A percentile compares a stretch with the other conserved stretches of the same genome.
These are phyloP conservation scores for Lycia hirtaria DNA, from an alignment of 2,888 invertebrate species.

Conservation along the genomic window DNA sequence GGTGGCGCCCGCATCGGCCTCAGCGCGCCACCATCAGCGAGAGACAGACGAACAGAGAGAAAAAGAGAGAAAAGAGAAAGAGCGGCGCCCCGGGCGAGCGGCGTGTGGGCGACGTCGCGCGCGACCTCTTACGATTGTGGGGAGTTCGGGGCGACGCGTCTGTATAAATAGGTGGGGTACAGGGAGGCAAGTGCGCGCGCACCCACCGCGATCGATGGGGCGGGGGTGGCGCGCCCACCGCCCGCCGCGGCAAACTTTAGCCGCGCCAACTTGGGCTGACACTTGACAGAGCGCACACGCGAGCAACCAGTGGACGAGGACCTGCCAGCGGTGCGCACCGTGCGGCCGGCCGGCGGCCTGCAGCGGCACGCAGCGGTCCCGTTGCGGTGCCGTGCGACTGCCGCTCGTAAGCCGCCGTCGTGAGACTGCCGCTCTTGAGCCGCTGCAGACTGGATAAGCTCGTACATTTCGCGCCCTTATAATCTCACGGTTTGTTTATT, in stretches of 20 bases:
- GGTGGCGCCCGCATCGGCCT: slow-evolving; percentile 86
- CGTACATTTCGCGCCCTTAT: slow-evolving; percentile 15
- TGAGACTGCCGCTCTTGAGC: neutral
- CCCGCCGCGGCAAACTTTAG: slow-evolving; percentile 68
- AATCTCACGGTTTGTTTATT: slow-evolving; percentile 17
- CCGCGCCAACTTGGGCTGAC: slow-evolving; percentile 69
- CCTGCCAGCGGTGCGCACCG: slow-evolving; percentile 43
- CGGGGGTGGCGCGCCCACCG: slow-evolving; percentile 55
- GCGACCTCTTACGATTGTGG: slow-evolving; percentile 86
- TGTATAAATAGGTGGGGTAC: slow-evolving; percentile 76
- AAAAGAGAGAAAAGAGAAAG: slow-evolving; percentile 82
- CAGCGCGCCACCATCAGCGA: slow-evolving; percentile 82
- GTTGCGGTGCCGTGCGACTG: neutral
- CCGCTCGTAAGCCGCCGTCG: too few relatives aligned
- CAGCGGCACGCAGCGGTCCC: neutral
- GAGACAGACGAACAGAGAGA: slow-evolving; percentile 84
- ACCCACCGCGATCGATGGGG: slow-evolving; percentile 73
- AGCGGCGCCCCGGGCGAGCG: slow-evolving; percentile 84
- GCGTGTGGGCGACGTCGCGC: slow-evolving; percentile 77
- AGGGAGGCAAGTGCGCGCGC: slow-evolving; percentile 73
- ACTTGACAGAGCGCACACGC: slow-evolving; percentile 64
- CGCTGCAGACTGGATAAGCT: neutral
- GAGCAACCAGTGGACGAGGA: slow-evolving; percentile 74
- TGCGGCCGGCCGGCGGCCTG: slow-evolving; percentile 21
- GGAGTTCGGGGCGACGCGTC: slow-evolving; percentile 66